Base-by-base conservation (phyloP, 2,888 invertebrate genomes). In the Drosophila austrosaltans region DNA sequence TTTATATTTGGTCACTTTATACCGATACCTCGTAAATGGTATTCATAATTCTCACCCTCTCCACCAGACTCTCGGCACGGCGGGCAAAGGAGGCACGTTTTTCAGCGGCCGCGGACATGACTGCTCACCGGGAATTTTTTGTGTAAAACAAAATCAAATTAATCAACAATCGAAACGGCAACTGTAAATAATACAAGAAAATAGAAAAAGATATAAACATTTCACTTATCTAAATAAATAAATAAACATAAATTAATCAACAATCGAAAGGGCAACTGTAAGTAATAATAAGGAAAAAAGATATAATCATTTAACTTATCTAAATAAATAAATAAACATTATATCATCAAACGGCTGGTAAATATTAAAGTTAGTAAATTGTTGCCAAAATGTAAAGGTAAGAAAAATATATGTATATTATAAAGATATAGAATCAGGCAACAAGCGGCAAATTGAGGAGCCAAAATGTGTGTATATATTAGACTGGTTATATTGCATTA, bases 1-100 rank as follows among this genome's bases (percentile, higher is more conserved):
- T 90, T 86, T 16, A 16, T 16, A 16, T 78, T 77, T 91, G 91
- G 92, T 92, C 92, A 91, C 89, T 91, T 89, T 85, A 92, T 92
- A 91, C 82, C 86, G 75, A 60, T 82, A 82, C 92, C 92, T 92
- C 92, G 82, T 90, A 92, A 70, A 92, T 92, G 82, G 91, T 91
- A 82, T 92, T 92, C 90, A 92, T 85, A 80, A 91, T 89, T 92
- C 92, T 92, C 92, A 92, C 92, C 92, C 92, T 90, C 92, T 92
- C 92, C 84, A 92, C 82, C 72, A 92, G 87, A 79, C 92, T 92
- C 69, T 92, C 92, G 58, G 92, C 92, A 67, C 92, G 91, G 56
- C 92, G 87, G 40, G 92, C 92, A 80, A 92, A 92, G 7, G 91
- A 91, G 70, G 90, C 88, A 67, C 92, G 91, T 82, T 91, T 90